phyloP scores from a whole-genome alignment of 2,888 invertebrate species.

The Rhimphoctona megacephalus region DNA sequence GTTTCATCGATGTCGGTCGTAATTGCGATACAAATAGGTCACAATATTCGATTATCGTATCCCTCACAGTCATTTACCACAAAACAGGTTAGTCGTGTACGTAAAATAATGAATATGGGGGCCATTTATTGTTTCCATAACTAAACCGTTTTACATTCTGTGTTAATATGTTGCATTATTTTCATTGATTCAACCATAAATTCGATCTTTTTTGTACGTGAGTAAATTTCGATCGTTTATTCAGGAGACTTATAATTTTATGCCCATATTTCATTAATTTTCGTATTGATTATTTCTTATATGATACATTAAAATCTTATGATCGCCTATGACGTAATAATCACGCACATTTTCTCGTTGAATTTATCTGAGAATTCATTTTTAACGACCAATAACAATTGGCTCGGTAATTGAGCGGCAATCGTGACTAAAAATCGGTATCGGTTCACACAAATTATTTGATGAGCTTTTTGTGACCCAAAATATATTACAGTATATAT shows the following conservation, averaged over 20 bases:
- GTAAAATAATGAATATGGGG: conserved; percentile 1
- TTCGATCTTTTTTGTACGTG: neutral
- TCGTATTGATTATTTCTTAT: conserved; percentile 40
- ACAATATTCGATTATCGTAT: conserved; percentile 72
- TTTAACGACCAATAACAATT: conserved; percentile 5
- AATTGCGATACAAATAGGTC: conserved; percentile 77
- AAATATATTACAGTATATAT: conserved; percentile 34
- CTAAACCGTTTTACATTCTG: neutral
- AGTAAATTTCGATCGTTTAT: conserved; percentile 13
- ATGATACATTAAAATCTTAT: conserved; percentile 50
- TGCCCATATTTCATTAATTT: conserved; percentile 27
- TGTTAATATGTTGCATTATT: neutral
- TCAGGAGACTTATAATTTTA: conserved; percentile 2
- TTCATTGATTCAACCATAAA: conserved; percentile 33
- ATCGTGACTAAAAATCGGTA: conserved; percentile 31
- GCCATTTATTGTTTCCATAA: neutral
- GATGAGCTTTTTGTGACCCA: conserved; percentile 47
- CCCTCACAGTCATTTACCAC: conserved; percentile 71
- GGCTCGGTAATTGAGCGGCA: conserved; percentile 20
- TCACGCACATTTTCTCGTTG: neutral
- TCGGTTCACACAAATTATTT: conserved; percentile 53
- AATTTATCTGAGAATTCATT: neutral
- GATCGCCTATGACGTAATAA: conserved; percentile 36
- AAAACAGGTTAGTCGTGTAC: conserved; percentile 48
- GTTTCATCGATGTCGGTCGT: conserved; percentile 73